Percentiles rank a stretch among this genome's conserved stretches.
Conservation (phyloP, 2,113 vertebrate species). For the Dolichallabes microphthalmus region DNA sequence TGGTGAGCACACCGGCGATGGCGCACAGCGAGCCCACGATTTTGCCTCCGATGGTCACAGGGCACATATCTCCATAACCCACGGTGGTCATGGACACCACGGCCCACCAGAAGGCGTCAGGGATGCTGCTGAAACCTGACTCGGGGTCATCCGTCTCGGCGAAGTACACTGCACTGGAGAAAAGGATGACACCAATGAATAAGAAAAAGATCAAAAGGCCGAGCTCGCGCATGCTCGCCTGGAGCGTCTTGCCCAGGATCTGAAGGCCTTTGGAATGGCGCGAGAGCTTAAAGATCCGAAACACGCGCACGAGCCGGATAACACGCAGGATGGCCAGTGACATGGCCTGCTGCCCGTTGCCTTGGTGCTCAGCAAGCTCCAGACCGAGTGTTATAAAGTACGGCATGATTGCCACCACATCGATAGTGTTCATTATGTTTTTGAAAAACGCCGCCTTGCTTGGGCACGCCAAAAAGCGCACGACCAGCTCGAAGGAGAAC, state of each 20-base stretch:
- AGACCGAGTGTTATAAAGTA: conserved; percentile 93
- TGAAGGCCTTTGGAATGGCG: conserved; percentile 93
- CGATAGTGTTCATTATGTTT: conserved; percentile 92
- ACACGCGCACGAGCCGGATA: conserved; percentile 89
- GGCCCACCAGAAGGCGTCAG: conserved; percentile 96
- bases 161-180: conserved; percentile 96
- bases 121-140: conserved; percentile 88
- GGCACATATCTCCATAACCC: conserved; percentile 95
- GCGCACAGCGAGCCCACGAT: conserved; percentile 94
- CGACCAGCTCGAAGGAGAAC: conserved; percentile 92
- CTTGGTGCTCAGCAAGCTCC: conserved; percentile 85
- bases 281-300: conserved; percentile 94
- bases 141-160: conserved; percentile 89
- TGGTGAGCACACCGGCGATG: conserved; percentile 90
- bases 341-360: conserved; percentile 89
- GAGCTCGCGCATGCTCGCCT: conserved; percentile 93
- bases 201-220: conserved; percentile 94
- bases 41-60: conserved; percentile 92
- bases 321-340: conserved; percentile 90
- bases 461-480: conserved; percentile 87
- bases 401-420: conserved; percentile 89
- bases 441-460: conserved; percentile 89
- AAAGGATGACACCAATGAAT: conserved; percentile 91
- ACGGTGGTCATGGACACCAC: conserved; percentile 97
- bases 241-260: conserved; percentile 87